Evolutionary conservation across 1,140 invertebrate species (phyloP), one percentile per base, ranked within the genome.

Genomic region (Ceratoteleas bidentatus): DNA sequence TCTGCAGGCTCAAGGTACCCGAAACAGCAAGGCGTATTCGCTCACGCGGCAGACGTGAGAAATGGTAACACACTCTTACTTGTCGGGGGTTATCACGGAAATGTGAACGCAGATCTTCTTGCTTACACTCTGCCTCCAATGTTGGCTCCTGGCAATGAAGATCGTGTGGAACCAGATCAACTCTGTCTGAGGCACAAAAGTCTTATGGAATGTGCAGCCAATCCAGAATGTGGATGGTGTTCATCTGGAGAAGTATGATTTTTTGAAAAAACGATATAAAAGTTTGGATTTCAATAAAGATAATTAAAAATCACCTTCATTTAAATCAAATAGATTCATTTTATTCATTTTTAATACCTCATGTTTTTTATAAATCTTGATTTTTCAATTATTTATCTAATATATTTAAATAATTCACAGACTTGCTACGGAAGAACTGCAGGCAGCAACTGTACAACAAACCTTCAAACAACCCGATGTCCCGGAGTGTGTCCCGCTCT

Each of bases 221-320:
- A 98, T 92, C 96, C 97, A 0, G 96, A 98, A 88, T 99, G 98
- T 89, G 96, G 97, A 10, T 98, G 97, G 96, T 99, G 98, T 90
- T 95, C 95, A 0, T 95, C 95, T 36, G 95, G 96, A 83, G 95
- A 95, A 60, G 93, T 94, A 87, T 34, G 6, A 49, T 38, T 58
- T 52, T 43, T 52, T 45, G n/a, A n/a, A n/a, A n/a, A n/a, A n/a
- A n/a, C n/a, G n/a, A n/a, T n/a, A n/a, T n/a, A n/a, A n/a, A n/a
- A n/a, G n/a, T n/a, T n/a, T n/a, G n/a, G n/a, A n/a, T n/a, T 47
- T 47, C 4, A 47, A 47, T 47, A 10, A 10, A 47, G n/a, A 47
- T 4, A 47, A 9, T 47, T 47, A 10, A 7, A 47, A 47, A 47
- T 9, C 7, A 47, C n/a, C n/a, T n/a, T n/a, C n/a, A n/a, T n/a